Evolutionary conservation across 2,888 invertebrate species (phyloP), one percentile per base, ranked within the genome.

Genomic region (Hydrotaea cyrtoneurina): DNA sequence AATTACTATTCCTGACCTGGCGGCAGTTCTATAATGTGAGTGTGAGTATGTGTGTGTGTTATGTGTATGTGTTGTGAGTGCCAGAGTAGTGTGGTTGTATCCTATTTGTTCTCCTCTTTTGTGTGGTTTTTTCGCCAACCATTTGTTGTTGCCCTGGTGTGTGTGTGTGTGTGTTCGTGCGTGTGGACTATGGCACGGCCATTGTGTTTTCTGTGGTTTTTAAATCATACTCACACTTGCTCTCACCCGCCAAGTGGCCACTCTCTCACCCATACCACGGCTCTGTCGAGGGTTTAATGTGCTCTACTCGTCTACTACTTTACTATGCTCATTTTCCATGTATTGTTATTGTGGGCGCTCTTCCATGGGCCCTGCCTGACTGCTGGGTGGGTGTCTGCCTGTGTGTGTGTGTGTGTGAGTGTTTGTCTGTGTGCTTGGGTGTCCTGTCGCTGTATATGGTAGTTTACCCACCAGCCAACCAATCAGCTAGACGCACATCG

Each of bases 401-500:
- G 31, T 62, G 46, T 31, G 31, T 4, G 31, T 31, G 50, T 62
- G 39, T 31, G 15, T 50, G 26, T 72, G 55, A 13, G 39, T n/a
- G n/a, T 43, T 5, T 73, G 62, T 55, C 5, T 80, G 53, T 39
- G 39, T 39, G 39, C 39, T 39, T 39, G 50, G 50, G 50, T 50
- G 50, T 50, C 50, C 50, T 50, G 50, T 50, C 50, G 2, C 2
- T 50, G 50, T 50, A 50, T 7, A 50, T 64, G 72, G 71, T 64
- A 82, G 85, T 83, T 80, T 69, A 88, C 90, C 90, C 86, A 86
- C 82, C 86, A 81, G 74, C 86, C 89, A 91, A 90, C 90, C 90
- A 90, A 90, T 90, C 90, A 90, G 90, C 90, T 88, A 85, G 88
- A 90, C 88, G 90, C 91, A 90, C 82, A 87, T 86, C 77, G n/a